phyloP scores from a whole-genome alignment of 2,113 vertebrate species.

The Nasalis larvatus region DNA sequence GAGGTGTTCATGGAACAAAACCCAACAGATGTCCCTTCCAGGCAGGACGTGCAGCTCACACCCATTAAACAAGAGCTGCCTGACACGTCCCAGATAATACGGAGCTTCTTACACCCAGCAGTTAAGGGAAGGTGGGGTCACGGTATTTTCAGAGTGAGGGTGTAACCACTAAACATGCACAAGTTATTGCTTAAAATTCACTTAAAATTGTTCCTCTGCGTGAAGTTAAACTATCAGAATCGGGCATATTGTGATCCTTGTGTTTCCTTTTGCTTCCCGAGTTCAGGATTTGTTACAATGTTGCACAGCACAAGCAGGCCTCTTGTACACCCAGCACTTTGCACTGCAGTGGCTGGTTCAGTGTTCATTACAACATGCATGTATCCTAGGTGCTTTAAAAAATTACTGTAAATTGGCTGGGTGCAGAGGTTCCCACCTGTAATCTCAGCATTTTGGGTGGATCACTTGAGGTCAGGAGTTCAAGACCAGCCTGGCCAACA shows the following conservation, averaged over 20 bases:
- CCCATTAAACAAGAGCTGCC: not conserved
- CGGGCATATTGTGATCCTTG: fast-evolving
- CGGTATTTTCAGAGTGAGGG: not conserved
- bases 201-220: fast-evolving
- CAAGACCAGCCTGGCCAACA: too few relatives aligned
- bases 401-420: too few relatives aligned
- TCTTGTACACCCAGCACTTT: too few relatives aligned
- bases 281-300: not conserved
- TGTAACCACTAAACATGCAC: fast-evolving
- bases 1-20: not conserved
- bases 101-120: not conserved
- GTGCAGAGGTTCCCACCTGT: too few relatives aligned
- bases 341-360: too few relatives aligned
- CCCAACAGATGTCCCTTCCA: fast-evolving
- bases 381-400: not conserved
- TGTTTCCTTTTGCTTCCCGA: fast-evolving
- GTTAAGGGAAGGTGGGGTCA: not conserved
- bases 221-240: not conserved
- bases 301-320: too few relatives aligned
- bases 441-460: too few relatives aligned
- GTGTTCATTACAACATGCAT: not conserved
- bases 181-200: not conserved
- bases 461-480: too few relatives aligned
- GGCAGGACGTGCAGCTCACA: fast-evolving
- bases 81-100: fast-evolving